A percentile compares a stretch with the other conserved stretches of the same genome.
Evolutionary conservation across 2,888 invertebrate species (phyloP).

Genomic region (Pemphredon lugubris): DNA sequence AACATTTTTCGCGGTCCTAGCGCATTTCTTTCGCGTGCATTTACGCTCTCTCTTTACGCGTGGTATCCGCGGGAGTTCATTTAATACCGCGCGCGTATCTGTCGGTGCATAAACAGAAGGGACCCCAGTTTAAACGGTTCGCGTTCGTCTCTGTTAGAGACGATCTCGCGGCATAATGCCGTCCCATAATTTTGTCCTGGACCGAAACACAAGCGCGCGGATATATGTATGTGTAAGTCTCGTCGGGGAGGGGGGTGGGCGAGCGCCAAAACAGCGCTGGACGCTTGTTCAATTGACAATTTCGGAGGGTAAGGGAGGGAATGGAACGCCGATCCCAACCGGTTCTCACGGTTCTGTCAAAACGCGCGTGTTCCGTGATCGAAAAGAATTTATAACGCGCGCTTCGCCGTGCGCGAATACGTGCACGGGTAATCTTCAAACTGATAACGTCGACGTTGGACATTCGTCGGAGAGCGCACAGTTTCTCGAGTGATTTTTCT

Average conservation of each 20-base stretch:
- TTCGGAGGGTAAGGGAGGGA: not conserved
- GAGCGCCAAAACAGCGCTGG: slow-evolving; percentile 3
- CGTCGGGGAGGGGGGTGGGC: not conserved
- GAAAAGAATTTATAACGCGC: slow-evolving; percentile 11
- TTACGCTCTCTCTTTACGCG: slow-evolving; percentile 42
- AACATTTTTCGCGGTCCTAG: slow-evolving; percentile 5
- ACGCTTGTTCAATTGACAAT: slow-evolving; percentile 15
- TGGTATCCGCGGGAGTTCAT: slow-evolving; percentile 1
- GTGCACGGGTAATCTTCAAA: too few relatives aligned
- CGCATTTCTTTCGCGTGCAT: slow-evolving; percentile 54
- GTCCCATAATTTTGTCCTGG: slow-evolving; percentile 24
- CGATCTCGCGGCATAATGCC: not conserved
- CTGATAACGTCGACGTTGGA: too few relatives aligned
- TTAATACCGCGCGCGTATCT: slow-evolving; percentile 21
- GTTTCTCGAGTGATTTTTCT: too few relatives aligned
- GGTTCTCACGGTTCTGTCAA: too few relatives aligned
- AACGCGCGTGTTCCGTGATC: too few relatives aligned
- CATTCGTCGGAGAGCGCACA: too few relatives aligned
- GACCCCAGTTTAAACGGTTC: slow-evolving; percentile 15
- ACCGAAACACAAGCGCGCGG: not conserved
- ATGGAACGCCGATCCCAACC: too few relatives aligned
- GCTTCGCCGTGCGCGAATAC: too few relatives aligned
- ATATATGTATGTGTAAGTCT: too few relatives aligned
- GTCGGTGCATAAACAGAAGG: slow-evolving; percentile 25
- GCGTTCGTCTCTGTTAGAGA: slow-evolving; percentile 2